A percentile compares a stretch with the other conserved stretches of the same genome.
Evolutionary conservation across 2,113 vertebrate species (phyloP).

Genomic region (Geococcyx californianus): DNA sequence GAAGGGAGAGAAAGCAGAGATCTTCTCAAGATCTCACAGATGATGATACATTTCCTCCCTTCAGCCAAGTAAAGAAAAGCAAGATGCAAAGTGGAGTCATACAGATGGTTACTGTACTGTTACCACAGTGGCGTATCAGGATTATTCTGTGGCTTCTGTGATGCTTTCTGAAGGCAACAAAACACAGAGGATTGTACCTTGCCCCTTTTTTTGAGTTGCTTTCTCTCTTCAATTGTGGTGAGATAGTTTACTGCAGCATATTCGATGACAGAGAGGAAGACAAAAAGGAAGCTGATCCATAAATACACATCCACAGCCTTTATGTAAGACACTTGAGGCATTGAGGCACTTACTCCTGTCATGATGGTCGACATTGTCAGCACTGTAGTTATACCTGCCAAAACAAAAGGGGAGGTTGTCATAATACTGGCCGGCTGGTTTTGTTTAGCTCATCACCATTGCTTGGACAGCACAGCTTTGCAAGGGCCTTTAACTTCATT

Average conservation of each 20-base stretch:
- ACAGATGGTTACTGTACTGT: background rate
- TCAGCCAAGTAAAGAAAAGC: background rate
- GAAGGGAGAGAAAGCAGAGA: background rate
- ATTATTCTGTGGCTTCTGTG: background rate
- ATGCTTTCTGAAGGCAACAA: background rate
- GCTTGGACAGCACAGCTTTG: background rate
- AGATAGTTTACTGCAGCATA: conserved; percentile 92
- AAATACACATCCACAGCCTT: conserved; percentile 91
- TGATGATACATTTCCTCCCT: background rate
- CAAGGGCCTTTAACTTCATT: background rate
- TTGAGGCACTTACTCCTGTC: conserved; percentile 88
- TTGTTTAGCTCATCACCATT: background rate
- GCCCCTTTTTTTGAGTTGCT: conserved; percentile 66
- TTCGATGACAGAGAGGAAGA: conserved; percentile 90
- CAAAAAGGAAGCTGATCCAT: conserved; percentile 93
- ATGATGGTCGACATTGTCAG: conserved; percentile 93
- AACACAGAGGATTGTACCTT: conserved; percentile 67
- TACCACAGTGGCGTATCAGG: background rate
- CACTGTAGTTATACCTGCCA: conserved; percentile 88
- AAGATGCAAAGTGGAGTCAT: background rate
- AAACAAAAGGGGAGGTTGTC: background rate
- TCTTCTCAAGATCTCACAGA: background rate
- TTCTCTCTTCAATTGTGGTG: conserved; percentile 84
- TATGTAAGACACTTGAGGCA: conserved; percentile 93
- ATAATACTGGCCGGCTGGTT: background rate